A percentile compares a stretch with the other conserved stretches of the same genome.
phyloP scores from a whole-genome alignment of 2,888 invertebrate genomes.

The Trissolcus brochymenae region DNA sequence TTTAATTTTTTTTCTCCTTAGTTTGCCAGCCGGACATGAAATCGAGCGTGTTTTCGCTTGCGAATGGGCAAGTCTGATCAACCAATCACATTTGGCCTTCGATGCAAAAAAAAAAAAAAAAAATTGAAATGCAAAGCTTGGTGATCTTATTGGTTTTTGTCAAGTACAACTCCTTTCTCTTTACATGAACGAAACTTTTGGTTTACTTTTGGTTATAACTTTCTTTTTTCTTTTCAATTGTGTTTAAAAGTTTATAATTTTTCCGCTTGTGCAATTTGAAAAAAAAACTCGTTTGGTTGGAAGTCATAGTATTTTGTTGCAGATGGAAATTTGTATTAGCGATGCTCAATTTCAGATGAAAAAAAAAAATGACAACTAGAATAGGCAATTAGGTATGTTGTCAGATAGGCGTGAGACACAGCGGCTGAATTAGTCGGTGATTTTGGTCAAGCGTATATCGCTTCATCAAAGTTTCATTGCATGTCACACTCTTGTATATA shows the following conservation, averaged over 20 bases:
- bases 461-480: slow-evolving; percentile 49
- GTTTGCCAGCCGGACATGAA: background rate
- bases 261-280: background rate
- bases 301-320: too few species aligned
- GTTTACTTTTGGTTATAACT: background rate
- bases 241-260: background rate
- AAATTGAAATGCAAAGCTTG: slow-evolving; percentile 40
- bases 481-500: slow-evolving; percentile 39
- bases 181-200: slow-evolving; percentile 21
- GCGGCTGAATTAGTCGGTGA: slow-evolving; percentile 39
- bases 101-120: slow-evolving; percentile 15
- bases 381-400: too few species aligned
- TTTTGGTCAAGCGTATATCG: slow-evolving; percentile 36
- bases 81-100: slow-evolving; percentile 3
- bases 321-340: background rate
- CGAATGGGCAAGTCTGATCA: slow-evolving; percentile 1
- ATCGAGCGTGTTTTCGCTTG: background rate
- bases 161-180: slow-evolving; percentile 51
- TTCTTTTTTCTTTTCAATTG: background rate
- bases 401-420: slow-evolving; percentile 20
- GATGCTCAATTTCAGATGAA: background rate
- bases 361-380: too few species aligned
- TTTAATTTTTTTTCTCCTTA: slow-evolving; percentile 5
- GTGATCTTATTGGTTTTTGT: slow-evolving; percentile 31
- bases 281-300: too few species aligned